Evolutionary conservation across 2,797 vertebrate species (phyloP).

Genomic region (Melanotaenia nigrans): DNA sequence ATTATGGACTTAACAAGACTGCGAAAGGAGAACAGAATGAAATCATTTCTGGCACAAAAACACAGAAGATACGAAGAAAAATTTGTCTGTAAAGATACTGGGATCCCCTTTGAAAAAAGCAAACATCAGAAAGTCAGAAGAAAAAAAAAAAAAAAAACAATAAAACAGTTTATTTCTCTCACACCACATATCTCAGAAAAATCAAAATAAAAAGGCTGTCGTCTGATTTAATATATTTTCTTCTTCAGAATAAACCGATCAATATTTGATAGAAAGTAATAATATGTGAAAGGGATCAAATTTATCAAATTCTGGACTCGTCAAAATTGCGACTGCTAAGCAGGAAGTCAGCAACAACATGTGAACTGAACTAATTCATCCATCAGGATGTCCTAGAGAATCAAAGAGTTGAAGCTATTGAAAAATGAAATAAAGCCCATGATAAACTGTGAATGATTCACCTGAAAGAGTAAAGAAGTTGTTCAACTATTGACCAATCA

Average conservation of each 20-base stretch:
- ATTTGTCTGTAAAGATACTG: neutral
- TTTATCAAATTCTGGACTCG: too few relatives aligned
- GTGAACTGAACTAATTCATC: too few relatives aligned
- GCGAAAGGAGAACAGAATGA: neutral
- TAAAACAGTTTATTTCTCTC: neutral
- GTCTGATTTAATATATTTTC: neutral
- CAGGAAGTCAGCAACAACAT: too few relatives aligned
- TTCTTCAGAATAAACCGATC: neutral
- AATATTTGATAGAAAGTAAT: neutral
- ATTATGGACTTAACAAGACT: neutral
- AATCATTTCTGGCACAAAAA: neutral
- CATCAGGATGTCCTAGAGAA: too few relatives aligned
- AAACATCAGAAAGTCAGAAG: neutral
- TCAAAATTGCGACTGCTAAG: too few relatives aligned
- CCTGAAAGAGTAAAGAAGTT: too few relatives aligned
- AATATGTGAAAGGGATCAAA: neutral
- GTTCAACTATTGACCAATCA: too few relatives aligned
- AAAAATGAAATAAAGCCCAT: too few relatives aligned
- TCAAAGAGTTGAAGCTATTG: too few relatives aligned
- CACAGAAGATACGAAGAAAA: neutral
- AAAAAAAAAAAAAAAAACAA: neutral
- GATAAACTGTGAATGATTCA: too few relatives aligned
- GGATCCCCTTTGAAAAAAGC: neutral
- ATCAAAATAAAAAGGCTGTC: neutral
- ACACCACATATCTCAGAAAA: neutral